Evolutionary conservation across 2,113 vertebrate species (phyloP).

Genomic region (Salvator merianae): DNA sequence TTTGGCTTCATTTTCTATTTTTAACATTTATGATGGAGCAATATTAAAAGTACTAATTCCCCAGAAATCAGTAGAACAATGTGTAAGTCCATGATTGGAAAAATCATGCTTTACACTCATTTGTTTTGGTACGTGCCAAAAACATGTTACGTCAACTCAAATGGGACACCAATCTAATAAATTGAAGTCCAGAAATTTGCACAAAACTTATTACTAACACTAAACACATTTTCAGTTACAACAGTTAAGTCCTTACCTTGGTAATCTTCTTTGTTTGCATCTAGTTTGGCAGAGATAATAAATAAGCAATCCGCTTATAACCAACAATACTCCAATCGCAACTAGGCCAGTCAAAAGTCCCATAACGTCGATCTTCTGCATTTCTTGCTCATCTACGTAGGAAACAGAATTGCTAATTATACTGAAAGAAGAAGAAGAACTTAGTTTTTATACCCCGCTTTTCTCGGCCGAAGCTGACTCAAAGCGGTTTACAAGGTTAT

Average conservation of each 20-base stretch:
- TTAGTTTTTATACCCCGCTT: too few relatives aligned
- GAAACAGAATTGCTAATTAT: conserved; percentile 21
- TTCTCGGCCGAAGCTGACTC: too few relatives aligned
- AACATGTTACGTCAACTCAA: not conserved
- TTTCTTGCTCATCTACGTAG: conserved; percentile 62
- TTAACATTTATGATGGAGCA: not conserved
- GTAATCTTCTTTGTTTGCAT: conserved; percentile 66
- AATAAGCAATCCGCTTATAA: conserved; percentile 77
- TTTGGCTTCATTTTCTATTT: not conserved
- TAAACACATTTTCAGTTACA: not conserved
- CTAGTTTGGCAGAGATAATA: conserved; percentile 85
- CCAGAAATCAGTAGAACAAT: not conserved
- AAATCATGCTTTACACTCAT: not conserved
- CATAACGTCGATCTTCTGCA: conserved; percentile 82
- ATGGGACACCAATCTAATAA: not conserved
- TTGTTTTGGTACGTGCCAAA: not conserved
- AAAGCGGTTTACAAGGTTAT: too few relatives aligned
- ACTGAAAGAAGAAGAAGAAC: too few relatives aligned
- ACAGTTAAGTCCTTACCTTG: conserved; percentile 60
- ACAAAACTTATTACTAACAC: not conserved
- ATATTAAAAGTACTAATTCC: not conserved
- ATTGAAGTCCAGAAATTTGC: not conserved
- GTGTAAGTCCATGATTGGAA: not conserved
- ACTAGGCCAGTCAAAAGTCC: conserved; percentile 89
- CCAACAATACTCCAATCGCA: conserved; percentile 79